Evolutionary conservation across 2,888 invertebrate species (phyloP).

Genomic region (Cryptus viduatorius): DNA sequence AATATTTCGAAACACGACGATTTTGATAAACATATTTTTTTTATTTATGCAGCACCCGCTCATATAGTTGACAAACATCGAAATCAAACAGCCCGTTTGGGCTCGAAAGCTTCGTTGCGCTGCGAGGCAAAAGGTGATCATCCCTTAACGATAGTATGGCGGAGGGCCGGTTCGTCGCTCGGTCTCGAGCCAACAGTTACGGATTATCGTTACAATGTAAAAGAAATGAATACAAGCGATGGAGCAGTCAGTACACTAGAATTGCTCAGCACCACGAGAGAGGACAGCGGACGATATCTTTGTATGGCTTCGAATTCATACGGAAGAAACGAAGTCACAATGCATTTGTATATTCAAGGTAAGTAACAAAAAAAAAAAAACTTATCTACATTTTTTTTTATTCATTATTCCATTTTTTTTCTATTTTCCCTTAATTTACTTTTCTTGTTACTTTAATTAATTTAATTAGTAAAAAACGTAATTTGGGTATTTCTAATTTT

Average conservation of each 20-base stretch:
- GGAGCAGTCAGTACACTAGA: conserved; percentile 94
- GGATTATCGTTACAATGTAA: conserved; percentile 82
- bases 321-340: conserved; percentile 95
- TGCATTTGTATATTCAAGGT: conserved; percentile 96
- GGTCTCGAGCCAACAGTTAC: conserved; percentile 81
- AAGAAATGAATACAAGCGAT: conserved; percentile 82
- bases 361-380: conserved; percentile 69
- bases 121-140: conserved; percentile 96
- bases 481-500: not conserved
- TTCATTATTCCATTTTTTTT: too few species aligned
- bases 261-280: conserved; percentile 93
- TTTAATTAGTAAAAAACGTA: not conserved
- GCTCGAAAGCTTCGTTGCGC: conserved; percentile 87
- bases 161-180: conserved; percentile 87
- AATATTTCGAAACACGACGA: not conserved
- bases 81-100: conserved; percentile 83
- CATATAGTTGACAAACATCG: conserved; percentile 91
- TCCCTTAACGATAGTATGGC: conserved; percentile 94
- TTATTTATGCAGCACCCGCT: conserved; percentile 89
- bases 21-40: not conserved
- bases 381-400: not conserved
- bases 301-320: conserved; percentile 96
- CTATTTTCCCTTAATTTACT: too few species aligned
- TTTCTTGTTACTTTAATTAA: not conserved
- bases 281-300: conserved; percentile 95